A percentile compares a stretch with the other conserved stretches of the same genome.
Evolutionary conservation across 2,797 vertebrate genomes (phyloP).

Genomic region (Protosalanx chinensis): DNA sequence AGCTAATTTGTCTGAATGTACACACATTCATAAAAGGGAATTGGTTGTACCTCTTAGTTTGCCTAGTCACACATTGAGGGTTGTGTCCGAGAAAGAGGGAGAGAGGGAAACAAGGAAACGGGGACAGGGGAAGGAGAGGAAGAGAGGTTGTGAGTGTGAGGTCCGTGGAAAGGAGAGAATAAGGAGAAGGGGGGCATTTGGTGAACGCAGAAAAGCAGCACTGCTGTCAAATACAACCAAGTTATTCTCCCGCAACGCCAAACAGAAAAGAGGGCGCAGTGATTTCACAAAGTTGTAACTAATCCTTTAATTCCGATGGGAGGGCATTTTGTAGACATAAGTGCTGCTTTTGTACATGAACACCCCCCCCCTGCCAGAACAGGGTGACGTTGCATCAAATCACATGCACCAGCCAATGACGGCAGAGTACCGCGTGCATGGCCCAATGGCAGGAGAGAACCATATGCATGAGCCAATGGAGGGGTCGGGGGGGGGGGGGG

Average conservation of each 20-base stretch:
- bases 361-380: background rate
- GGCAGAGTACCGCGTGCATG: constrained; percentile 31
- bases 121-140: constrained; percentile 11
- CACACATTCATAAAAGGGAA: constrained; percentile 20
- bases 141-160: constrained; percentile 75
- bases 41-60: constrained; percentile 55
- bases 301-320: background rate
- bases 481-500: background rate
- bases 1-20: constrained; percentile 28
- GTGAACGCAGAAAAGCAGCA: constrained; percentile 27
- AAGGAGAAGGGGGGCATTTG: constrained; percentile 62
- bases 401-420: constrained; percentile 43
- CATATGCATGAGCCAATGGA: constrained; percentile 17
- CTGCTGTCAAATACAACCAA: constrained; percentile 6
- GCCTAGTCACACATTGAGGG: constrained; percentile 53
- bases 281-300: background rate
- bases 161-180: constrained; percentile 71
- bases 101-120: constrained; percentile 32
- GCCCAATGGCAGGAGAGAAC: constrained; percentile 43
- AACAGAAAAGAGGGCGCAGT: background rate
- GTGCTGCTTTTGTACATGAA: constrained; percentile 44
- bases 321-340: constrained; percentile 14
- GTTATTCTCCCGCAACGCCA: background rate
- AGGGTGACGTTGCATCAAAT: constrained; percentile 25
- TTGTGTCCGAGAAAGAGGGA: constrained; percentile 46